Percentiles rank a stretch among this genome's conserved stretches.
These are phyloP conservation scores for Lacanobia oleracea DNA, from an alignment of 2,888 invertebrate genomes.

Conservation along the genomic window DNA sequence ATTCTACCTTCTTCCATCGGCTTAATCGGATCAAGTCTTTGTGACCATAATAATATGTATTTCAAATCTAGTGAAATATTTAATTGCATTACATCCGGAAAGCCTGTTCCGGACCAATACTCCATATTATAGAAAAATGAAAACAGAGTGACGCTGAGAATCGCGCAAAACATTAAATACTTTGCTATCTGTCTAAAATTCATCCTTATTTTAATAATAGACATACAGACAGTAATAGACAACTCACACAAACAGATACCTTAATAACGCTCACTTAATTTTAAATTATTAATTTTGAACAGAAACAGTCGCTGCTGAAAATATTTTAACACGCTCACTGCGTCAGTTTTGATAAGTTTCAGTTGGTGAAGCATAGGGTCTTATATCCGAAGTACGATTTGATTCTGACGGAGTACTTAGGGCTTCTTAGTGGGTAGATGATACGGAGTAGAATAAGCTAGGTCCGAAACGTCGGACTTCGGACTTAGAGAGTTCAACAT, in stretches of 20 bases:
- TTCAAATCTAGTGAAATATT: slow-evolving; percentile 57
- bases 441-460: too few species aligned
- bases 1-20: slow-evolving; percentile 69
- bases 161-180: not conserved
- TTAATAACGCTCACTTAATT: not conserved
- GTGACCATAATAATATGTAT: slow-evolving; percentile 78
- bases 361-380: too few species aligned
- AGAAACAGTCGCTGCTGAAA: not conserved
- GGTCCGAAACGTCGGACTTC: too few species aligned
- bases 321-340: not conserved
- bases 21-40: slow-evolving; percentile 67
- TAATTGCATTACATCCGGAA: too few species aligned
- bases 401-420: too few species aligned
- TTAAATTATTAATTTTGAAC: not conserved
- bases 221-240: too few species aligned
- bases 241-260: not conserved
- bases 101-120: not conserved
- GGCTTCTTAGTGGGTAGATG: too few species aligned
- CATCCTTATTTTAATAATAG: not conserved
- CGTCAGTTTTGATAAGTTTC: too few species aligned
- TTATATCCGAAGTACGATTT: too few species aligned
- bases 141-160: not conserved
- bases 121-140: slow-evolving; percentile 9
- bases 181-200: not conserved
- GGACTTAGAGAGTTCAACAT: too few species aligned